Conservation (phyloP, 2,888 invertebrate genomes). For the Rhabditoides inermis region DNA sequence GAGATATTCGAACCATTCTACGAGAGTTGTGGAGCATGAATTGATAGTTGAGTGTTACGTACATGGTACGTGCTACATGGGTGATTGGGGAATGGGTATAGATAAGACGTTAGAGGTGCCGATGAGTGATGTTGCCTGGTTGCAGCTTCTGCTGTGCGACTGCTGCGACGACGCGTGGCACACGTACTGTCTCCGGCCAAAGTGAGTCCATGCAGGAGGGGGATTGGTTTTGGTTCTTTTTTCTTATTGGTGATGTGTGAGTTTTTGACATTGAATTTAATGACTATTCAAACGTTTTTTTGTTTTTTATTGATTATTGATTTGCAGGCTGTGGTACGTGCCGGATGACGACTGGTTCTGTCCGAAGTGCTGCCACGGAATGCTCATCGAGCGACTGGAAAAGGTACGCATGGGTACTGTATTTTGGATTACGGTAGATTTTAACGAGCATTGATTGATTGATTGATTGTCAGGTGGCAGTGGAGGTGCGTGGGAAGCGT, state of each 20-base stretch:
- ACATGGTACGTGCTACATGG: too few species aligned
- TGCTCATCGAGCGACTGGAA: constrained; percentile 66
- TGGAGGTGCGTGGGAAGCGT: constrained; percentile 53
- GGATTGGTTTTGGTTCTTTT: constrained; percentile 66
- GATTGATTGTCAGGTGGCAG: constrained; percentile 45
- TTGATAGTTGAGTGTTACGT: too few species aligned
- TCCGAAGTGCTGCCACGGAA: constrained; percentile 87
- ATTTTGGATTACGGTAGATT: too few species aligned
- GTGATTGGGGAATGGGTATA: too few species aligned
- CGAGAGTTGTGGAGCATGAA: too few species aligned
- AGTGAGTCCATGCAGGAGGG: too few species aligned
- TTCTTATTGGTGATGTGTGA: neutral
- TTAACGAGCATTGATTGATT: neutral
- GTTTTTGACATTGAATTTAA: neutral
- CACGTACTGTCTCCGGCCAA: constrained; percentile 84
- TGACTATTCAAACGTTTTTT: neutral
- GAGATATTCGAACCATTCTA: too few species aligned
- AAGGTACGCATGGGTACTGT: constrained; percentile 60
- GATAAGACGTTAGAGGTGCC: too few species aligned
- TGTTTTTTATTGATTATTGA: neutral
- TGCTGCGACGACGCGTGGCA: constrained; percentile 91
- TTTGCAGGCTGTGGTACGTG: constrained; percentile 62
- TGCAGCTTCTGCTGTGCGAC: constrained; percentile 82
- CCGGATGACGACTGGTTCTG: constrained; percentile 98
- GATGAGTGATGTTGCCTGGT: too few species aligned